phyloP scores from a whole-genome alignment of 2,113 vertebrate species.

The Charina bottae region DNA sequence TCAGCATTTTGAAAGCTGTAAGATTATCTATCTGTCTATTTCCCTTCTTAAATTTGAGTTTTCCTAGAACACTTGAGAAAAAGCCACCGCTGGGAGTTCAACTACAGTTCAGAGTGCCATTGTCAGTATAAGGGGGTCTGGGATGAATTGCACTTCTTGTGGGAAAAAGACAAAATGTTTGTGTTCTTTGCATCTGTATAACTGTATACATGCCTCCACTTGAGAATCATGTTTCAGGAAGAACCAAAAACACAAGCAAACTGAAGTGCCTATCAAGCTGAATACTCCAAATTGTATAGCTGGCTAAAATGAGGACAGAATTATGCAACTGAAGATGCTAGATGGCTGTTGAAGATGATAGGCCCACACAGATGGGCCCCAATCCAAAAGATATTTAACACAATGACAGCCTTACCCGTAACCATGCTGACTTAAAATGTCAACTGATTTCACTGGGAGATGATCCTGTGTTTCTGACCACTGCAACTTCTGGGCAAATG shows the following conservation, averaged over 20 bases:
- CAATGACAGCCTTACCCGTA: slow-evolving; percentile 6
- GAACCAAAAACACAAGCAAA: slow-evolving; percentile 43
- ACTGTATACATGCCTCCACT: slow-evolving; percentile 49
- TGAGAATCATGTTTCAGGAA: slow-evolving; percentile 59
- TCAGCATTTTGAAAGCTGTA: slow-evolving; percentile 96
- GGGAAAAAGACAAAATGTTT: slow-evolving; percentile 79
- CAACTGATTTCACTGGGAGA: neutral
- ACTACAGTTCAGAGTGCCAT: slow-evolving; percentile 68
- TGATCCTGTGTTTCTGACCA: neutral
- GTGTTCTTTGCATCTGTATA: slow-evolving; percentile 65
- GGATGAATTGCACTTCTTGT: slow-evolving; percentile 72
- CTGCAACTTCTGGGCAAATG: neutral
- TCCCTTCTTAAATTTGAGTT: slow-evolving; percentile 50
- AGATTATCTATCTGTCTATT: slow-evolving; percentile 48
- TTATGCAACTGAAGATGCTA: slow-evolving; percentile 46
- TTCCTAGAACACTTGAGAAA: slow-evolving; percentile 56
- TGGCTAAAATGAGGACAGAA: neutral
- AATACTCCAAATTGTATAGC: neutral
- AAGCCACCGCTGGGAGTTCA: slow-evolving; percentile 65
- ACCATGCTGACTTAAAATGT: neutral
- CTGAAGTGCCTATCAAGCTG: slow-evolving; percentile 39
- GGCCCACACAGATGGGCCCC: slow-evolving; percentile 20
- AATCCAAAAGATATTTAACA: neutral
- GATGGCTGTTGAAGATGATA: slow-evolving; percentile 52
- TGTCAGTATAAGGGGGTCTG: slow-evolving; percentile 61